Conservation (phyloP, 2,888 invertebrate genomes). For the Belgica antarctica region DNA sequence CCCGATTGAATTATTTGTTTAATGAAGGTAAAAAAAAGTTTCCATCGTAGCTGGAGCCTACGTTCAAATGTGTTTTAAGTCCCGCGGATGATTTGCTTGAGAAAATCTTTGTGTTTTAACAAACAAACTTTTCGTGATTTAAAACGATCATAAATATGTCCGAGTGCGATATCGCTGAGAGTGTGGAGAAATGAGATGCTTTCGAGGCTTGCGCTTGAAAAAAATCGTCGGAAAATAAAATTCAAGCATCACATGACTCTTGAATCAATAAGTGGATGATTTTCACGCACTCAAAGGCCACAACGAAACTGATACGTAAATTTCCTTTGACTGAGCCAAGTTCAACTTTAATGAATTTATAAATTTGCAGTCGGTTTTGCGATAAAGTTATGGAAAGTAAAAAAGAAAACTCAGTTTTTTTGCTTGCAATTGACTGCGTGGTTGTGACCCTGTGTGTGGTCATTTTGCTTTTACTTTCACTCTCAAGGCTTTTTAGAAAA, state of each 20-base stretch:
- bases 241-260: conserved; percentile 22
- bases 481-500: too few species aligned
- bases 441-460: not conserved
- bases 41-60: conserved; percentile 5
- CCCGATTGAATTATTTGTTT: conserved; percentile 31
- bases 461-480: too few species aligned
- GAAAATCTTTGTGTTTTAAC: not conserved
- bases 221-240: too few species aligned
- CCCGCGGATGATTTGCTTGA: conserved; percentile 3
- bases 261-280: conserved; percentile 15
- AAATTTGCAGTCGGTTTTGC: not conserved
- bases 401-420: not conserved
- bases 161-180: conserved; percentile 17
- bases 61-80: not conserved
- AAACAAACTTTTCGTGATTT: conserved; percentile 28
- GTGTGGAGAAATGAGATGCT: not conserved
- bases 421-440: not conserved
- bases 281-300: conserved; percentile 1
- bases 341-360: not conserved
- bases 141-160: conserved; percentile 28
- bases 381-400: too few species aligned
- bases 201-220: not conserved
- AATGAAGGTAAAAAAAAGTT: conserved; percentile 13
- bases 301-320: conserved; percentile 1
- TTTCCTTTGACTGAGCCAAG: not conserved